phyloP scores from a whole-genome alignment of 2,113 vertebrate species.

The Bubo blakistoni region DNA sequence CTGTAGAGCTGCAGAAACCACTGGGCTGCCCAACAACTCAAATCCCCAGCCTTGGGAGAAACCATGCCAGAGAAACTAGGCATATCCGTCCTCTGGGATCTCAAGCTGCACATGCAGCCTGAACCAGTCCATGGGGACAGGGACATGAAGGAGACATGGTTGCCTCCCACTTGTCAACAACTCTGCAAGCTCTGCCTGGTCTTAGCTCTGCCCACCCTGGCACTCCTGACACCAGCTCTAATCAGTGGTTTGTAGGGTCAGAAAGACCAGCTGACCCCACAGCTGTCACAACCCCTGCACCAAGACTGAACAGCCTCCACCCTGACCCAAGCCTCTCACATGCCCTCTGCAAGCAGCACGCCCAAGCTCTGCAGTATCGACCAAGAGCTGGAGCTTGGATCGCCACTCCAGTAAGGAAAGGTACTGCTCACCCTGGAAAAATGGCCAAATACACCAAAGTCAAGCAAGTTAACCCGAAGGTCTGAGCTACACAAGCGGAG shows the following conservation, averaged over 20 bases:
- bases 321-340: not conserved
- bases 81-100: not conserved
- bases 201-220: not conserved
- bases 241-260: rapidly evolving
- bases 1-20: not conserved
- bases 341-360: not conserved
- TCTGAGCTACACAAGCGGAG: not conserved
- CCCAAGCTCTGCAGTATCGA: not conserved
- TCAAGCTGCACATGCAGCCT: not conserved
- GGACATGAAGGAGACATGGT: not conserved
- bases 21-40: not conserved
- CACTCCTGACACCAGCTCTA: not conserved
- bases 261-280: not conserved
- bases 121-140: not conserved
- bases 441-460: not conserved
- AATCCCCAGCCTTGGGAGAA: not conserved
- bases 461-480: not conserved
- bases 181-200: not conserved
- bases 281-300: not conserved
- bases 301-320: rapidly evolving
- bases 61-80: not conserved
- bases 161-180: not conserved
- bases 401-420: not conserved
- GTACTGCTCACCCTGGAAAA: not conserved
- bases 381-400: not conserved